These are phyloP conservation scores for Helicoverpa assulta DNA, from an alignment of 2,888 invertebrate genomes.

Conservation along the genomic window DNA sequence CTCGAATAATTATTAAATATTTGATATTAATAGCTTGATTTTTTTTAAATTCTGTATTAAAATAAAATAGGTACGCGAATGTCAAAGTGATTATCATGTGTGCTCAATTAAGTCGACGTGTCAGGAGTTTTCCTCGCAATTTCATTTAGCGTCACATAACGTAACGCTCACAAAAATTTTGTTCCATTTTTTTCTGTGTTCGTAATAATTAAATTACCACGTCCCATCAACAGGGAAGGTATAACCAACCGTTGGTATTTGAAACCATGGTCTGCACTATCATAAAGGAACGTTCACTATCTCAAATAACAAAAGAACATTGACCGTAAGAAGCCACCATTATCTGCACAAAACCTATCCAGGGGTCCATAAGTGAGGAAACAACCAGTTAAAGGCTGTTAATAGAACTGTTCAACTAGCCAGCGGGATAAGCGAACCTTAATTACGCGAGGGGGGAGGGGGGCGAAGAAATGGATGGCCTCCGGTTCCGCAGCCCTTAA, in stretches of 20 bases:
- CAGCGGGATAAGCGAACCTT: conserved; percentile 70
- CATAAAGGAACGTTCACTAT: neutral
- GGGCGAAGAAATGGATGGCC: conserved; percentile 73
- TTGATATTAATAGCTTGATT: too few species aligned
- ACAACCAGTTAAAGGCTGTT: conserved; percentile 61
- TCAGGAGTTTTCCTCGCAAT: conserved; percentile 21
- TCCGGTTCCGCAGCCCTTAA: conserved; percentile 70
- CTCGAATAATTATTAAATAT: too few species aligned
- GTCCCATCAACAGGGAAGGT: conserved; percentile 14
- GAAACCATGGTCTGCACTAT: neutral
- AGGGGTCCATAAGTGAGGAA: conserved; percentile 52
- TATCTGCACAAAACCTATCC: conserved; percentile 40
- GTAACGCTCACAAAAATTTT: conserved; percentile 24
- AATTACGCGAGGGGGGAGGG: conserved; percentile 68
- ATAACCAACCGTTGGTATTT: neutral
- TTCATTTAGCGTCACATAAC: conserved; percentile 31
- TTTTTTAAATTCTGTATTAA: too few species aligned
- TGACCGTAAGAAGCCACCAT: conserved; percentile 8
- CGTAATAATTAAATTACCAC: conserved; percentile 37
- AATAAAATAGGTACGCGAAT: conserved; percentile 2
- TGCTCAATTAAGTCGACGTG: conserved; percentile 43
- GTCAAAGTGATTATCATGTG: conserved; percentile 30
- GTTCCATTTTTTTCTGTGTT: conserved; percentile 33
- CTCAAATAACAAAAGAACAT: conserved; percentile 29
- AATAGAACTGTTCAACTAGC: conserved; percentile 64